Conservation (phyloP, 2,113 vertebrate species). For the Tautogolabrus adspersus region DNA sequence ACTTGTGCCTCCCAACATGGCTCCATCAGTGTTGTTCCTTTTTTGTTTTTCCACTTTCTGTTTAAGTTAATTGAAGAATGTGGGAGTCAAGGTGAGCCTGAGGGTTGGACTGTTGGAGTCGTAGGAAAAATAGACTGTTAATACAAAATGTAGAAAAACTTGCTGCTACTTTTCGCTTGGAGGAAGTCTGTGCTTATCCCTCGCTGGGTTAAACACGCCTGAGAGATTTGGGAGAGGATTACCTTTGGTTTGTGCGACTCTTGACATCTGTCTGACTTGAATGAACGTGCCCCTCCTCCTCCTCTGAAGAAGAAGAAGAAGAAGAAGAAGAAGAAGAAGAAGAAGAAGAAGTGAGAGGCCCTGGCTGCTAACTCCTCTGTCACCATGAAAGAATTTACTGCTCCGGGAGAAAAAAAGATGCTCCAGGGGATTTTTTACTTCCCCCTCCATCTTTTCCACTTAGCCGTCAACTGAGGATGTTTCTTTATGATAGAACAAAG, state of each 20-base stretch:
- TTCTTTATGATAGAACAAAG: conserved; percentile 53
- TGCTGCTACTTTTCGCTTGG: not conserved
- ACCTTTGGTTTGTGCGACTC: conserved; percentile 4
- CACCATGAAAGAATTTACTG: conserved; percentile 68
- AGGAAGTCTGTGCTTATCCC: conserved; percentile 48
- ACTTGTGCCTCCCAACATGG: not conserved
- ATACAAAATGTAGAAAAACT: conserved; percentile 15
- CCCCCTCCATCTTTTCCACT: conserved; percentile 38
- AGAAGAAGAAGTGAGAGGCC: conserved; percentile 39
- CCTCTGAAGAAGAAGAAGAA: conserved; percentile 8
- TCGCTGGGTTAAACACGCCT: conserved; percentile 54
- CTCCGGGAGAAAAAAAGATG: not conserved
- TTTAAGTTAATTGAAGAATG: not conserved
- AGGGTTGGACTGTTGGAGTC: not conserved
- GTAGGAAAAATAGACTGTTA: conserved; percentile 12
- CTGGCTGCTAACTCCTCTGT: conserved; percentile 32
- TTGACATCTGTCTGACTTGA: not conserved
- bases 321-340: conserved; percentile 9
- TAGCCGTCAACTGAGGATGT: conserved; percentile 51
- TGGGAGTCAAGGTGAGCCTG: not conserved
- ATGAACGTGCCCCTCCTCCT: conserved; percentile 12
- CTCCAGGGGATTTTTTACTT: conserved; percentile 32
- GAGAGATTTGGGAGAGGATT: conserved; percentile 33
- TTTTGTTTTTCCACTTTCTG: not conserved
- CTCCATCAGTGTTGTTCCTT: not conserved